phyloP scores from a whole-genome alignment of 2,888 invertebrate species.

The Panzeria rudis region DNA sequence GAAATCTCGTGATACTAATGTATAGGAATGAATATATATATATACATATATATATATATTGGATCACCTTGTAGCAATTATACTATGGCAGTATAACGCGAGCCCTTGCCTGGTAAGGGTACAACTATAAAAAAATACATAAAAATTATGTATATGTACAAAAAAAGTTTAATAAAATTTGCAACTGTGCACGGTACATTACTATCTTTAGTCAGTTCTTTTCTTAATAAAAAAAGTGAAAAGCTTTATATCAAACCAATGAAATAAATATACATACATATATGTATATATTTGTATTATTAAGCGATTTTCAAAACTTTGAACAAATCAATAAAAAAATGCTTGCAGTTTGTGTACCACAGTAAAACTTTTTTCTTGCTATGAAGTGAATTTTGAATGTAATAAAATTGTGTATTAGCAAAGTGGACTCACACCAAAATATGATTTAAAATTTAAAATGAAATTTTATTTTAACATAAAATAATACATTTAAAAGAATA shows the following conservation, averaged over 20 bases:
- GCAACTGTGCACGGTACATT: slow-evolving; percentile 61
- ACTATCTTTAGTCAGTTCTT: slow-evolving; percentile 1
- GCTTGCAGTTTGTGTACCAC: not conserved
- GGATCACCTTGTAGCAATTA: slow-evolving; percentile 80
- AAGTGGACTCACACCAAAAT: not conserved
- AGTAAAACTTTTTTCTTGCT: not conserved
- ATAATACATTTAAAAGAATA: not conserved
- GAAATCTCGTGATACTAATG: slow-evolving; percentile 49
- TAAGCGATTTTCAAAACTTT: slow-evolving; percentile 10
- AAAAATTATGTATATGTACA: not conserved
- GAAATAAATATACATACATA: not conserved
- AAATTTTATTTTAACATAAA: not conserved
- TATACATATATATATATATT: too few relatives aligned
- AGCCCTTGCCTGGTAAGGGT: slow-evolving; percentile 84
- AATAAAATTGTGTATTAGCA: slow-evolving; percentile 5
- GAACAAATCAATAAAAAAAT: slow-evolving; percentile 22
- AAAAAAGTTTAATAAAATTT: slow-evolving; percentile 3
- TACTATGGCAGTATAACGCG: slow-evolving; percentile 83
- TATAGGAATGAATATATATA: slow-evolving; percentile 76
- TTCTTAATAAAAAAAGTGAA: slow-evolving; percentile 17
- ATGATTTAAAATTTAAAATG: too few relatives aligned
- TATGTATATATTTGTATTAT: not conserved
- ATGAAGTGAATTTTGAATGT: not conserved
- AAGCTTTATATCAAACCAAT: not conserved
- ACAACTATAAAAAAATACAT: slow-evolving; percentile 74